Percentiles rank a stretch among this genome's conserved stretches.
Conservation (phyloP, 1,140 invertebrate species). For the Sarcophaga peregrina region DNA sequence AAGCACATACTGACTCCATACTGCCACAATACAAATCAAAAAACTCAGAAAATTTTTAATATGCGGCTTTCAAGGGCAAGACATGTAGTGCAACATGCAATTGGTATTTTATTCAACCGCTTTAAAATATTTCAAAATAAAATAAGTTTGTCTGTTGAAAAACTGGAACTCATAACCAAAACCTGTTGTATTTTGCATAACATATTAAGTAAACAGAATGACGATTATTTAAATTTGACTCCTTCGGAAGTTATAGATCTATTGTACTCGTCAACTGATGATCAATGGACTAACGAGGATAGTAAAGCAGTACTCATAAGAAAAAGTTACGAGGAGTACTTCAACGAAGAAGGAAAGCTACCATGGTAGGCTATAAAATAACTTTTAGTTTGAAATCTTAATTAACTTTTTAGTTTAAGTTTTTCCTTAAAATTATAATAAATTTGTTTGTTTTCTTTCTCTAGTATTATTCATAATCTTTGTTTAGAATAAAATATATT, state of each 20-base stretch:
- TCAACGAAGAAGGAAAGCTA: slow-evolving; percentile 1
- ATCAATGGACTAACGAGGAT: not conserved
- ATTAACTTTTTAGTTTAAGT: too few species aligned
- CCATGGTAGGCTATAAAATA: not conserved
- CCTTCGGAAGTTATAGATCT: not conserved
- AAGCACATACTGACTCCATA: not conserved
- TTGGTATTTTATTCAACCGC: not conserved
- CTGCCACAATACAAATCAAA: not conserved
- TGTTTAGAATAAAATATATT: not conserved
- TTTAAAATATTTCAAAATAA: not conserved
- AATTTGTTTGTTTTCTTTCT: not conserved
- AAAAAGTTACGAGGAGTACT: not conserved
- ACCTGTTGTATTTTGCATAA: slow-evolving; percentile 16
- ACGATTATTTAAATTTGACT: not conserved
- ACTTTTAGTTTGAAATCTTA: not conserved
- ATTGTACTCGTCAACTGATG: not conserved
- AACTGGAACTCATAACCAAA: not conserved
- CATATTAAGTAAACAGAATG: not conserved
- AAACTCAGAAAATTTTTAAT: not conserved
- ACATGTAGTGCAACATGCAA: not conserved
- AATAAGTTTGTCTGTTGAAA: slow-evolving; percentile 7
- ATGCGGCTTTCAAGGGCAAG: not conserved
- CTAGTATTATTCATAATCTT: not conserved
- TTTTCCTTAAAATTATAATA: not conserved
- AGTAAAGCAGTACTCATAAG: not conserved